Evolutionary conservation across 1,140 invertebrate species (phyloP).

Genomic region (Leptinotarsa defecta): DNA sequence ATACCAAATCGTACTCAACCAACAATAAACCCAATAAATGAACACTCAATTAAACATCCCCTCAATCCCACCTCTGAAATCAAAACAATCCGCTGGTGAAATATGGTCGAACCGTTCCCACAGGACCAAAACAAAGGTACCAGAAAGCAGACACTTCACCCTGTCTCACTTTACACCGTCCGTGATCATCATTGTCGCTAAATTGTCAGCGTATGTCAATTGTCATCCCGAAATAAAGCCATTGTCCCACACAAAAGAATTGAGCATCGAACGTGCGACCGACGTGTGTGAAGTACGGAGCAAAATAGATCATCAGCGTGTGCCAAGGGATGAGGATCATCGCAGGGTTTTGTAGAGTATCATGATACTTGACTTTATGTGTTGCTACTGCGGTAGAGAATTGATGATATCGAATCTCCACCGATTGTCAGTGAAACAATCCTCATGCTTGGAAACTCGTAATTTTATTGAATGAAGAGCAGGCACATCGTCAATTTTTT

Average conservation of each 20-base stretch:
- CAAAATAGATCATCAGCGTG: conserved; percentile 19
- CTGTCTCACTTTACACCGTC: conserved; percentile 36
- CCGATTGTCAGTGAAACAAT: no score
- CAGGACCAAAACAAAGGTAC: conserved; percentile 46
- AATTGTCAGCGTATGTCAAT: conserved; percentile 51
- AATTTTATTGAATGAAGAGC: no score
- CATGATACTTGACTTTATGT: conserved; percentile 22
- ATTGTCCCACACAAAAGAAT: conserved; percentile 50
- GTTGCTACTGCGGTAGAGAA: background rate
- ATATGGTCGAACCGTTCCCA: conserved; percentile 39
- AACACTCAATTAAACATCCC: conserved; percentile 43
- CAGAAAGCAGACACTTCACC: conserved; percentile 16
- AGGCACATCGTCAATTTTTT: no score
- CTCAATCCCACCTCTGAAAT: conserved; percentile 45
- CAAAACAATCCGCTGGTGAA: conserved; percentile 39
- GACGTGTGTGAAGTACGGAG: conserved; percentile 26
- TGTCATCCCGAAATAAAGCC: conserved; percentile 51
- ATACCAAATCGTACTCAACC: background rate
- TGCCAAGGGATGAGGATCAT: conserved; percentile 17
- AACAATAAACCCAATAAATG: conserved; percentile 28
- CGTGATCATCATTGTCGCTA: conserved; percentile 39
- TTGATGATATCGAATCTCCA: background rate
- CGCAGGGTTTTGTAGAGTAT: conserved; percentile 17
- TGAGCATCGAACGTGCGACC: conserved; percentile 47
- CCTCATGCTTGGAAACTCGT: no score